Evolutionary conservation across 2,888 invertebrate genomes (phyloP).

Genomic region (Quadroppia sp.): DNA sequence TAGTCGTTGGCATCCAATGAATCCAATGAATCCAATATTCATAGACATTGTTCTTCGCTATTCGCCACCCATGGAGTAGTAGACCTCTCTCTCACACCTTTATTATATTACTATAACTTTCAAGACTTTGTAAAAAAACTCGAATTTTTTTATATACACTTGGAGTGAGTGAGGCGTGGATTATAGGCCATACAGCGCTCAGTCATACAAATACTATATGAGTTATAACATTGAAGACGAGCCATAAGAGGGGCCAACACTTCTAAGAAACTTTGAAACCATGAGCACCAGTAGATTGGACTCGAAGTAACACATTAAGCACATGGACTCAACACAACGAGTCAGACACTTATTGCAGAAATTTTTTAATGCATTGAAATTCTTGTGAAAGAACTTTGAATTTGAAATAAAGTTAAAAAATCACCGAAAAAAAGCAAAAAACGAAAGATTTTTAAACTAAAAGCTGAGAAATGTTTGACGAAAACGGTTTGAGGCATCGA

Average conservation of each 20-base stretch:
- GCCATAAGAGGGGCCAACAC: no score
- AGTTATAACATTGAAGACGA: slow-evolving; percentile 23
- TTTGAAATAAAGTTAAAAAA: not conserved
- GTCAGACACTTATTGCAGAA: not conserved
- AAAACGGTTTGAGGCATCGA: not conserved
- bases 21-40: no score
- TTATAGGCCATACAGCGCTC: not conserved
- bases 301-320: not conserved
- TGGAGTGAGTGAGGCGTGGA: slow-evolving; percentile 17
- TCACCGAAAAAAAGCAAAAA: not conserved
- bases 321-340: not conserved
- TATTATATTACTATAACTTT: slow-evolving; percentile 14
- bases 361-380: slow-evolving; percentile 2
- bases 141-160: not conserved
- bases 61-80: slow-evolving; percentile 23
- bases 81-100: slow-evolving; percentile 8
- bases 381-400: not conserved
- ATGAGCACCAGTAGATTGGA: not conserved
- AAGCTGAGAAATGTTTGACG: no score
- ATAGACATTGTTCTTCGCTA: not conserved
- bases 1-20: slow-evolving; percentile 5
- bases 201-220: not conserved
- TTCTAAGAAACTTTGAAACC: not conserved
- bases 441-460: not conserved
- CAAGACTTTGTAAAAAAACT: slow-evolving; percentile 11